Evolutionary conservation across 92 coral and sea anemone species (phyloP), one percentile per base, ranked within the genome.

Genomic region (Nematostella vectensis): DNA sequence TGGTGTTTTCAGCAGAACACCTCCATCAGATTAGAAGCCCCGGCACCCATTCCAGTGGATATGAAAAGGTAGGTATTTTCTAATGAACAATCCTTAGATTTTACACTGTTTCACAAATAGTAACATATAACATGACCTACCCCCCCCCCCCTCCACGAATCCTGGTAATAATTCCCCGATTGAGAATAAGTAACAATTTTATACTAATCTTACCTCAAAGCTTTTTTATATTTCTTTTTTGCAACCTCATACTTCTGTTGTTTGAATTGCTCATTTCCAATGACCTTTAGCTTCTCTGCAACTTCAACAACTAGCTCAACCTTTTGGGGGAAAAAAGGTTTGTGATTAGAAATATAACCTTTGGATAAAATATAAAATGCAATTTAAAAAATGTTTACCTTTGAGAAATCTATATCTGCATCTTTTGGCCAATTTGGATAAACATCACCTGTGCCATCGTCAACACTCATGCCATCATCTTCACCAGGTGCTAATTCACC

Each of bases 191-290:
- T n/a, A n/a, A n/a, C n/a, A n/a, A n/a, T n/a, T n/a, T n/a, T n/a
- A n/a, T n/a, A n/a, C 15, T 38, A 1, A 16, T 31, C 79, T 31
- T 61, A 84, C 96, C 88, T 82, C 12, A 84, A 70, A 19, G 94
- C 83, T 48, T 89, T 89, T 27, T 27, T 63, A 63, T 89, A 89
- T 60, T 89, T 89, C 65, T 70, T 80, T 47, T 75, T 61, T 15
- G 96, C 96, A 29, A 84, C 19, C 65, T 84, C 82, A 61, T 72
- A 80, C 12, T 89, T 73, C 61, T 82, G 78, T 53, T 60, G 61
- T 68, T 84, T 89, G 65, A 89, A 89, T 45, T 89, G 96, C 50
- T 84, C 80, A 62, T 89, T 89, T 31, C 96, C 96, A 68, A 89
- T 73, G 13, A 52, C 44, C 65, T 77, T 89, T 39, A 89, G 37